Percentiles rank a stretch among this genome's conserved stretches.
Conservation (phyloP, 2,113 vertebrate genomes). For the Pituophis catenifer region DNA sequence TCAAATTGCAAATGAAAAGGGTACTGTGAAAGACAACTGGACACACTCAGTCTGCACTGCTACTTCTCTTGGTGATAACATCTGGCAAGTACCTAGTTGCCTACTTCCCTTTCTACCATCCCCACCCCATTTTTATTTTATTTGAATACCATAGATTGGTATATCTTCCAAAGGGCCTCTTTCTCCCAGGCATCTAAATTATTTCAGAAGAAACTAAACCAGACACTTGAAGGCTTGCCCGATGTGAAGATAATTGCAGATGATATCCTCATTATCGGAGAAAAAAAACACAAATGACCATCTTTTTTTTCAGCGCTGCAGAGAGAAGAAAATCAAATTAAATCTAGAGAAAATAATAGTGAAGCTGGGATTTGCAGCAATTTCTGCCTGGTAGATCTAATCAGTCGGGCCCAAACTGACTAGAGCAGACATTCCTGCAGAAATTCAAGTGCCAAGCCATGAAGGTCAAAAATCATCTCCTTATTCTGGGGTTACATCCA, state of each 20-base stretch:
- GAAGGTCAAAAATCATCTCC: neutral
- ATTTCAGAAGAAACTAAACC: neutral
- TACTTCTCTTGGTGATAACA: neutral
- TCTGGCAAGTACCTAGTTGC: neutral
- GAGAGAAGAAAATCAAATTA: neutral
- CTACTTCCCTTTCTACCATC: neutral
- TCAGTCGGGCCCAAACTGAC: neutral
- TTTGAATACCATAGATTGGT: neutral
- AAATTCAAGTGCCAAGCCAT: neutral
- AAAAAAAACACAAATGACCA: neutral
- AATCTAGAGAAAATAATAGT: neutral
- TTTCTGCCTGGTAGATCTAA: neutral
- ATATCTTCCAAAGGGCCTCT: neutral
- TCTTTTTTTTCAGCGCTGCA: neutral
- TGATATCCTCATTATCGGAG: neutral
- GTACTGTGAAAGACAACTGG: neutral
- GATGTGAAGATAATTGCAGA: neutral
- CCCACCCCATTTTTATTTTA: neutral
- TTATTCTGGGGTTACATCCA: neutral
- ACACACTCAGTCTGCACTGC: neutral
- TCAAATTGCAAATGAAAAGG: neutral
- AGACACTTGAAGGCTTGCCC: neutral
- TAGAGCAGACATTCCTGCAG: neutral
- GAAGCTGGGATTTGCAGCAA: neutral
- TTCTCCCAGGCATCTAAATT: neutral